Base-by-base conservation (phyloP, 1,140 invertebrate genomes). In the honey bee (Apis mellifera) region DNA sequence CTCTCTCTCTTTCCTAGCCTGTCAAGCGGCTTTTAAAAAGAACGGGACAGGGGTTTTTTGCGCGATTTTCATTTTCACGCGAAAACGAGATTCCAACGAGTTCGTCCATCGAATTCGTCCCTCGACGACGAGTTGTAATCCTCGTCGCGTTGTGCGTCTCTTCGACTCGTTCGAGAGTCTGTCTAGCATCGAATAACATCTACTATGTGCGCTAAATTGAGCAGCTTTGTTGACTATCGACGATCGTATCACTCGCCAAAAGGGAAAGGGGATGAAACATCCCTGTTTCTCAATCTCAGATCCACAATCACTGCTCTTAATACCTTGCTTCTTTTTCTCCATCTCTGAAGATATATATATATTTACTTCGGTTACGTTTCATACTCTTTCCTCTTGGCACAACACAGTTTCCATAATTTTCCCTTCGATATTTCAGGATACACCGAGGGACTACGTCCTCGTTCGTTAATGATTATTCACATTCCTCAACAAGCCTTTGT, bases 401-500 rank as follows among this genome's bases (percentile, higher is more conserved):
- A 7, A 8, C 42, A 7, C 48, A 23, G n/a, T 32, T 21, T 23
- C 3, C 26, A 5, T 15, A 42, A 5, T 7, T 42, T 42, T 5
- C 42, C 21, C 1, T n/a, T 59, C 19, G 32, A 73, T 32, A 48
- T 65, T 15, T 54, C 17, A 60, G 59, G 23, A n/a, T 64, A 23
- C 59, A 55, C 60, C 84, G 86, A 87, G 81, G 81, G 86, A 85
- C 81, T 83, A 85, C 78, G 78, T 85, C 52, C 74, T 77, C 54
- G 68, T n/a, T 50, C 23, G 32, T n/a, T n/a, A 13, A 68, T 2
- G 19, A 48, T 65, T 54, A 23, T 7, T 55, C 52, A 55, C 52
- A 26, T 32, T 55, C 9, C n/a, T n/a, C 69, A 19, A 71, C n/a
- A n/a, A 54, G 69, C 50, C 50, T 71, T 50, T 54, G 52, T 52